Evolutionary conservation across 1,140 invertebrate genomes (phyloP), one percentile per base, ranked within the genome.

Genomic region (Carposina sasakii): DNA sequence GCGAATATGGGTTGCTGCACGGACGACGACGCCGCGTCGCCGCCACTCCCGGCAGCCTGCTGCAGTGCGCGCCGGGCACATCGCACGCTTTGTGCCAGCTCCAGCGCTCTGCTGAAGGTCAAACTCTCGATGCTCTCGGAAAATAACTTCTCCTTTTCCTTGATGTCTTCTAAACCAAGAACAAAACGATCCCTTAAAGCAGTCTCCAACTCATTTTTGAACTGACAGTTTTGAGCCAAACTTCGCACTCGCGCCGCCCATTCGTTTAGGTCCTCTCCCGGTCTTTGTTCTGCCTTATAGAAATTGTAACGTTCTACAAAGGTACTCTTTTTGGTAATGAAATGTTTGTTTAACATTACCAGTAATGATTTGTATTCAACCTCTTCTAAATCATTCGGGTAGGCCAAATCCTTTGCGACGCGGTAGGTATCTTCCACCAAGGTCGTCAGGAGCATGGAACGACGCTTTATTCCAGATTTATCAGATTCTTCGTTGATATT

Each of bases 191-290:
- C 48, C 10, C 48, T 10, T 24, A 50, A 12, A 12, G 28, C 30
- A 15, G 9, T 50, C 10, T 43, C 48, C 1, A 42, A 15, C 12
- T 50, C 48, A 8, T 4, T 15, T 22, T 22, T 36, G 24, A 43
- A 50, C 9, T 40, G 30, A 20, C 48, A 50, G 22, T n/a, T 20
- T 13, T 50, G 17, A 13, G 34, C 48, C 5, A 48, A 17, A 10
- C 42, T 44, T 8, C 22, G 44, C 20, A 50, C 22, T 34, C 49
- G 49, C 28, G 34, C 49, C 15, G 34, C 49, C 49, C 49, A 52
- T 31, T 52, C 49, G 1, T 13, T 20, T 12, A 40, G 28, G 16
- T 45, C 49, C 41, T 52, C 49, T 1, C 43, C 49, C 1, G 34
- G 15, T 17, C 42, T 17, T 31, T 46, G 41, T 21, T 45, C 42